Conservation (phyloP, 2,797 vertebrate genomes). For the Periophthalmus magnuspinnatus region DNA sequence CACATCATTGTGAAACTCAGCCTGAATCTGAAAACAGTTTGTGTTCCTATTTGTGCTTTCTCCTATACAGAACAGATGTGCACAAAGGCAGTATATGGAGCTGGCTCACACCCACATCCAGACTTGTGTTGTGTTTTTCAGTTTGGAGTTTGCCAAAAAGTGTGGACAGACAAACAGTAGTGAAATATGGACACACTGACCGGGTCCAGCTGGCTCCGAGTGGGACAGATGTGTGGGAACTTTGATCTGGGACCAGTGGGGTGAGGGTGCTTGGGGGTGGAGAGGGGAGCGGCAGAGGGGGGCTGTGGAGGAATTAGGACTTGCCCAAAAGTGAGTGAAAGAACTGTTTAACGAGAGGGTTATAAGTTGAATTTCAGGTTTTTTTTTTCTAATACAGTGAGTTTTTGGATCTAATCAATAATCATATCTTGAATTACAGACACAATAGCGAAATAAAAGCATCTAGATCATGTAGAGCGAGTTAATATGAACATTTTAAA, state of each 20-base stretch:
- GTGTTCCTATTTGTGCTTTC: too few relatives aligned
- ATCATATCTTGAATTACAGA: too few relatives aligned
- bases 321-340: constrained; percentile 11
- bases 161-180: constrained; percentile 45
- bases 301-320: constrained; percentile 31
- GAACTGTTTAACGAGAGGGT: not conserved
- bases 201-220: constrained; percentile 70
- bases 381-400: not conserved
- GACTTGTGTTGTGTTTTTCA: constrained; percentile 46
- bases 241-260: constrained; percentile 74
- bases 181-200: constrained; percentile 59
- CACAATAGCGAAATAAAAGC: too few relatives aligned
- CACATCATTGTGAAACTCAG: constrained; percentile 41
- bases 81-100: constrained; percentile 62
- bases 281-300: not conserved
- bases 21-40: constrained; percentile 22
- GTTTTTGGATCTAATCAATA: too few relatives aligned
- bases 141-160: constrained; percentile 55
- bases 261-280: constrained; percentile 17
- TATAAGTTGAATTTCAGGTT: not conserved
- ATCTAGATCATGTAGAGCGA: too few relatives aligned
- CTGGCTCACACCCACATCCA: constrained; percentile 50
- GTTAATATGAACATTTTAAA: too few relatives aligned
- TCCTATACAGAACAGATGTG: constrained; percentile 57
- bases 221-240: constrained; percentile 72